Base-by-base conservation (phyloP, 2,113 vertebrate genomes). In the Phyllostomus hastatus region DNA sequence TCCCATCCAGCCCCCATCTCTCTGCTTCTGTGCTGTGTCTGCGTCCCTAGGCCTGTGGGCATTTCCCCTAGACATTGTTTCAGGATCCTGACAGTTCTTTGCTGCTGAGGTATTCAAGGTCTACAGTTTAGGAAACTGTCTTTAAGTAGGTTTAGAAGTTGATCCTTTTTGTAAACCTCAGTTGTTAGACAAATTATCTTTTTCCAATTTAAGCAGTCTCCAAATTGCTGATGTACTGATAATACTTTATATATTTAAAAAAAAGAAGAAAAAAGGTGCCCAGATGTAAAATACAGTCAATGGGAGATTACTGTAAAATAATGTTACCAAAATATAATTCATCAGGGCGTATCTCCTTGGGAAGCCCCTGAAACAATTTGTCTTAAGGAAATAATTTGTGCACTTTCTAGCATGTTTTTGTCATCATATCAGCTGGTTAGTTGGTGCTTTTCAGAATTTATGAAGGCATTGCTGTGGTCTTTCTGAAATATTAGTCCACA, bases 341-440 rank as follows among this genome's bases (percentile, higher is more conserved):
- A 10, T 35, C 9, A 41, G 69, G 10, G 4, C 10, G 31, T 17
- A 20, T 7, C 31, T 19, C 38, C 41, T 20, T 20, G 7, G 33
- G 4, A 28, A n/a, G 4, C 38, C 46, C 69, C 38, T 33, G n/a
- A 20, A 50, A 43, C 14, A 4, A 1, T 46, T 31, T 48, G 24
- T 33, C 79, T 24, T 35, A 38, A 35, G 59, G 86, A 38, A 16
- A 11, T 7, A 5, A 0, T 35, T 20, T 26, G 50, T 54, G 43
- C 2, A 10, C 14, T 16, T 80, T 0, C 4, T 26, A 7, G 52
- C 15, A 3, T 26, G 38, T 16, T 61, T 22, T 52, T 22, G 1
- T 12, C 6, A 0, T 17, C 9, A 0, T 15, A 2, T 31, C 41
- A 16, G 24, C 64, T 76, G 16, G 70, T 6, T 16, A 1, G 4